phyloP scores from a whole-genome alignment of 2,888 invertebrate species.

The Rotaria macrura region DNA sequence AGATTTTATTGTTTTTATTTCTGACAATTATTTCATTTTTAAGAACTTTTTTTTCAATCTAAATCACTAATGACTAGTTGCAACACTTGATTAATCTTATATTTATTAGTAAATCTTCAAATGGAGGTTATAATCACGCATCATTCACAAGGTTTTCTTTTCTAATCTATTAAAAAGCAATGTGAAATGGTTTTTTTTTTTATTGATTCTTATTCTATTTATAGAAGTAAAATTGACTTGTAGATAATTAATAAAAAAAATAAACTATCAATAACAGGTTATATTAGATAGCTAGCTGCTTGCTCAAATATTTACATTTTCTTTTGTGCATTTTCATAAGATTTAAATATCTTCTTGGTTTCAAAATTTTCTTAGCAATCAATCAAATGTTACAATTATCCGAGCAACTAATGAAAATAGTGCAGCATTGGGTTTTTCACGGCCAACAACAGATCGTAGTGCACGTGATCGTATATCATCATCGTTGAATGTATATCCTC shows the following conservation, averaged over 20 bases:
- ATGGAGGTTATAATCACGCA: too few species aligned
- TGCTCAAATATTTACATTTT: background rate
- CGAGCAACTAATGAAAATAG: background rate
- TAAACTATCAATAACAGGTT: background rate
- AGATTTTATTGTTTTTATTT: too few species aligned
- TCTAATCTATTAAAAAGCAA: too few species aligned
- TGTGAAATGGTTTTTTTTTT: too few species aligned
- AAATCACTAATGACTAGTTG: too few species aligned
- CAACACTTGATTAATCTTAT: too few species aligned
- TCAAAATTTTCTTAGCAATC: background rate
- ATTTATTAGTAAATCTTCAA: too few species aligned
- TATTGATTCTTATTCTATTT: background rate
- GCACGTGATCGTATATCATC: slow-evolving; percentile 15
- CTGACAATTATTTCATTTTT: too few species aligned
- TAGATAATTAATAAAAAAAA: background rate
- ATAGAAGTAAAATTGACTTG: background rate
- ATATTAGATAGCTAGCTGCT: background rate
- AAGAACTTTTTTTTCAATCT: too few species aligned
- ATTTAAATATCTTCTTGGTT: background rate
- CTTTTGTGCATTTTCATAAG: too few species aligned
- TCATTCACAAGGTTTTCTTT: too few species aligned
- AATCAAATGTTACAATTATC: background rate
- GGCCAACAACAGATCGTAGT: background rate
- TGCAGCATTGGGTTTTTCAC: background rate
- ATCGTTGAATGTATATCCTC: slow-evolving; percentile 1